Evolutionary conservation across 2,888 invertebrate genomes (phyloP).

Genomic region (Dyspetes luteomarginatus): DNA sequence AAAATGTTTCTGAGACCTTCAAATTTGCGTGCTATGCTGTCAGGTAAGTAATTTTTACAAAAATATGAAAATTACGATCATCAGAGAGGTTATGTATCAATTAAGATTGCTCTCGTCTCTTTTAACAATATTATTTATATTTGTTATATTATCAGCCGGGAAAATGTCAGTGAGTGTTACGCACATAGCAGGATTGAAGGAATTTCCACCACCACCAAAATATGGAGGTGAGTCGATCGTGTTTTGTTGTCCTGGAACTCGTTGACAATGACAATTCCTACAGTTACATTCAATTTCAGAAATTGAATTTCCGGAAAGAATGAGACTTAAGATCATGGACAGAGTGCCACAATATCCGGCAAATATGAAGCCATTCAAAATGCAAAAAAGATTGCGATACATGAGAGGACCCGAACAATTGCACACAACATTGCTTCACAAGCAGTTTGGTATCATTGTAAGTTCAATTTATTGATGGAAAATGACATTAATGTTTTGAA

Average conservation of each 20-base stretch:
- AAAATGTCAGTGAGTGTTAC: conserved; percentile 54
- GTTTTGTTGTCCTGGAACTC: background rate
- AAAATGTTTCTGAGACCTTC: conserved; percentile 59
- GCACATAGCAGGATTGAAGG: conserved; percentile 87
- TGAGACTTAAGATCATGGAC: conserved; percentile 88
- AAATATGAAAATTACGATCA: conserved; percentile 32
- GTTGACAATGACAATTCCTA: background rate
- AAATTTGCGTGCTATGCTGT: conserved; percentile 46
- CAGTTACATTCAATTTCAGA: conserved; percentile 66
- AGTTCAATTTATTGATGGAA: conserved; percentile 76
- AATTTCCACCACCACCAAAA: conserved; percentile 88
- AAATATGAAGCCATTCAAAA: conserved; percentile 90
- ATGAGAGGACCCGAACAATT: conserved; percentile 96
- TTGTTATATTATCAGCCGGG: conserved; percentile 35
- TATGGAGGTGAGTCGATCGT: conserved; percentile 86
- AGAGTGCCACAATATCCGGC: conserved; percentile 89
- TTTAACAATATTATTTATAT: background rate
- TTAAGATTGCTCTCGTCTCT: background rate
- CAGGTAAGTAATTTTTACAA: conserved; percentile 49
- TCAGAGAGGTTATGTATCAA: conserved; percentile 38
- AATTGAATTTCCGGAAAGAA: conserved; percentile 85
- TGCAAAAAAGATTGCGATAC: conserved; percentile 91
- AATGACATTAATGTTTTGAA: no score
- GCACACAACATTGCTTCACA: conserved; percentile 93
- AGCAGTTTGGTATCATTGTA: conserved; percentile 97